phyloP scores from a whole-genome alignment of 1,140 invertebrate species.

The Hylaeus anthracinus region DNA sequence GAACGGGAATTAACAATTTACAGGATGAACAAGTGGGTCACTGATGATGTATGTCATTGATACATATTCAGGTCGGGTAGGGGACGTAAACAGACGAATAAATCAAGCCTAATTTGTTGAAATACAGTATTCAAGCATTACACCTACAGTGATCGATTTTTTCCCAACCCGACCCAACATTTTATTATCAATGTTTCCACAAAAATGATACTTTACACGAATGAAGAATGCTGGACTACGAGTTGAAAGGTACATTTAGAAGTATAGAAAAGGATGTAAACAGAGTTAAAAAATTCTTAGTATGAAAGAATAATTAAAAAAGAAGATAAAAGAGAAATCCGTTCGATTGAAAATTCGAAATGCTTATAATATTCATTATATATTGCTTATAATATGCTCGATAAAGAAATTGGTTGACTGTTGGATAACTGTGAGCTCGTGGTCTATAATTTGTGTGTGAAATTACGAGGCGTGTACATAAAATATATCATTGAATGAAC shows the following conservation, averaged over 20 bases:
- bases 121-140: neutral
- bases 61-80: neutral
- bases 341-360: constrained; percentile 26
- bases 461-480: constrained; percentile 48
- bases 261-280: constrained; percentile 21
- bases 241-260: constrained; percentile 35
- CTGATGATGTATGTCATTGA: neutral
- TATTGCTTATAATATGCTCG: constrained; percentile 18
- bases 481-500: constrained; percentile 46
- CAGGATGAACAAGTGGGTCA: neutral
- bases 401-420: constrained; percentile 5
- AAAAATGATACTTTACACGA: constrained; percentile 10
- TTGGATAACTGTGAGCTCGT: constrained; percentile 35
- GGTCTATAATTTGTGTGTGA: constrained; percentile 22
- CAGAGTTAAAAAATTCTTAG: constrained; percentile 29
- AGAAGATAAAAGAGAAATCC: constrained; percentile 30
- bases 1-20: neutral
- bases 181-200: neutral
- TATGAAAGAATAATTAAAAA: constrained; percentile 10
- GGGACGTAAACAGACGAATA: neutral
- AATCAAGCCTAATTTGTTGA: neutral
- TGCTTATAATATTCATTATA: constrained; percentile 16
- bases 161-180: constrained; percentile 25
- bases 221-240: neutral
- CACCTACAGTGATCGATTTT: neutral